Base-by-base conservation (phyloP, 2,797 vertebrate genomes). In the Rhincodon typus region DNA sequence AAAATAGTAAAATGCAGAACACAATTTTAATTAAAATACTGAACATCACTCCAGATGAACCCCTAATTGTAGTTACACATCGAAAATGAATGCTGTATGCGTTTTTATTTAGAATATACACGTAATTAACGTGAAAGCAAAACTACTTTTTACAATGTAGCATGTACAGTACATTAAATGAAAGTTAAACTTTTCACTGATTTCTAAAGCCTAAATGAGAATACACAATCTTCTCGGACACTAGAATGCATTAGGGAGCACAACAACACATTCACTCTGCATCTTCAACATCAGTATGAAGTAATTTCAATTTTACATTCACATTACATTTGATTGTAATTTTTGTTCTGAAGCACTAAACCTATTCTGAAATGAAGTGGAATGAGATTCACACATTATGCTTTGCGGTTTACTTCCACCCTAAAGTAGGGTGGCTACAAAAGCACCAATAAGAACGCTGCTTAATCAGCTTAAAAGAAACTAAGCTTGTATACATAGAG, bases 391-490 rank as follows among this genome's bases (percentile, higher is more conserved):
- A 10, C 42, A 46, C 42, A 46, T 6, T 84, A 84, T 84, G 46
- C 38, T 25, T 77, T 84, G 82, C 82, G 46, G 42, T 25, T 42
- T 84, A 42, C 23, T 46, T 84, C 4, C 82, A 46, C 25, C 21
- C 21, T 25, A 84, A 46, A 23, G 46, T 84, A 46, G 82, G 82
- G 42, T 84, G 82, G 38, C 82, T 23, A 46, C 46, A 46, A 46
- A 84, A 84, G 38, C 82, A 46, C 5, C 21, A 7, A 42, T 46
- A 84, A 84, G 38, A 84, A 84, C 38, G 38, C 82, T 46, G 42
- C 82, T 84, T 84, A 84, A 84, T 84, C 82, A 84, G 82, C 82
- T 84, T 84, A 84, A 46, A 84, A 46, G 38, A 84, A 84, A 84
- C 82, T 84, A 84, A 84, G 19, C 82, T 84, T 42, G 82, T 46